Evolutionary conservation across 2,113 vertebrate genomes (phyloP).

Genomic region (Abramis brama): DNA sequence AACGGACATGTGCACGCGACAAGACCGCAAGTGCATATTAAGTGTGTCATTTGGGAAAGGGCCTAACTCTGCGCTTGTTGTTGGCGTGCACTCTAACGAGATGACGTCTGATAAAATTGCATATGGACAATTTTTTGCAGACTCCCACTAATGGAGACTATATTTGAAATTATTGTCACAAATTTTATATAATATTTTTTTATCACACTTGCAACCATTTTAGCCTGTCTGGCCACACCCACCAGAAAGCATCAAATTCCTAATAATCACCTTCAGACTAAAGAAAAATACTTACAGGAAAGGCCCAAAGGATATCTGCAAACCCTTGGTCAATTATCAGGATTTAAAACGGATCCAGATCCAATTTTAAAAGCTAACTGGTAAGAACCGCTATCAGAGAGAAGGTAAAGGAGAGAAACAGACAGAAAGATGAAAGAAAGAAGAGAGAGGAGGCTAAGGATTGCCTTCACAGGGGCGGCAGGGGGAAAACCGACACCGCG

Average conservation of each 20-base stretch:
- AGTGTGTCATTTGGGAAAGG: no score
- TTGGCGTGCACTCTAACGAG: not conserved
- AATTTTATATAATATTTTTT: not conserved
- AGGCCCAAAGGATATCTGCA: not conserved
- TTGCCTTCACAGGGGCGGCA: not conserved
- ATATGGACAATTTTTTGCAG: not conserved
- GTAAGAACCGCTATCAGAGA: not conserved
- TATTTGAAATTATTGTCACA: no score
- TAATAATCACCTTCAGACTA: constrained; percentile 16
- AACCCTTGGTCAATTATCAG: not conserved
- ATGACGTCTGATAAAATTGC: no score
- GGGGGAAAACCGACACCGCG: constrained; percentile 48
- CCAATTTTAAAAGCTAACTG: not conserved
- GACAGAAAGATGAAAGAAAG: not conserved
- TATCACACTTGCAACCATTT: not conserved
- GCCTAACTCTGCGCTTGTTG: no score
- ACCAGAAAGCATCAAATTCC: not conserved
- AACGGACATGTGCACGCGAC: no score
- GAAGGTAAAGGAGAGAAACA: not conserved
- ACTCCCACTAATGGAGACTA: not conserved
- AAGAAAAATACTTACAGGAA: not conserved
- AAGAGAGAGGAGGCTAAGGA: constrained; percentile 9
- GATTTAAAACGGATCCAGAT: not conserved
- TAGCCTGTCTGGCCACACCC: not conserved
- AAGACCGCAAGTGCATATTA: no score